Conservation (phyloP, 1,140 invertebrate genomes). For the Drosophila equinoxialis region DNA sequence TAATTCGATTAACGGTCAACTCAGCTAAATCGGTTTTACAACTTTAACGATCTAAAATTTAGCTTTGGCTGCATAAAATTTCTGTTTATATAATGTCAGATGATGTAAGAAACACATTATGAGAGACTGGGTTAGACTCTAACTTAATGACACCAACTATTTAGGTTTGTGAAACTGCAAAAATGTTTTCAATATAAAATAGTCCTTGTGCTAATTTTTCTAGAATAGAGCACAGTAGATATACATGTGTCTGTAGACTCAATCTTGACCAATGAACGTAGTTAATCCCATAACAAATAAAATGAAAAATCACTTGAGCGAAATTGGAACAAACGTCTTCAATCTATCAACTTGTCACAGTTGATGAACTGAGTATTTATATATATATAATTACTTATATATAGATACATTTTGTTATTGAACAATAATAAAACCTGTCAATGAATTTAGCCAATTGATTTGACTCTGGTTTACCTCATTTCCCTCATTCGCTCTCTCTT, state of each 20-base stretch:
- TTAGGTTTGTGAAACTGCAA: no score
- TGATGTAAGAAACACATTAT: no score
- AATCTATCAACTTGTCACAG: slow-evolving; percentile 27
- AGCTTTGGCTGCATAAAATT: no score
- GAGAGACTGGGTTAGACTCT: no score
- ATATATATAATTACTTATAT: no score
- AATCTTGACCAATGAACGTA: slow-evolving; percentile 32
- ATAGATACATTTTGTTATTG: slow-evolving; percentile 4
- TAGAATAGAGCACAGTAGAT: neutral
- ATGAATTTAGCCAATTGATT: slow-evolving; percentile 14
- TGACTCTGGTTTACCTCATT: slow-evolving; percentile 2
- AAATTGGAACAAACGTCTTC: slow-evolving; percentile 12
- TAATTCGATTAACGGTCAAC: no score
- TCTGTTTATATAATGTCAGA: no score
- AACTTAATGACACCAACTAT: no score
- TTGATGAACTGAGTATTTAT: neutral
- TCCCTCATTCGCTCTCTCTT: neutral
- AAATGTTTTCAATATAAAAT: neutral
- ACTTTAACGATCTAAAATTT: no score
- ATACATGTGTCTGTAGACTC: neutral
- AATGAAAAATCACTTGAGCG: slow-evolving; percentile 42
- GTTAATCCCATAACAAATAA: neutral
- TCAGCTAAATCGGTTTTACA: no score
- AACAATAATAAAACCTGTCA: slow-evolving; percentile 23
- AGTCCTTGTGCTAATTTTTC: neutral